These are phyloP conservation scores for Papilio elwesi DNA, from an alignment of 2,888 invertebrate genomes.

Conservation along the genomic window DNA sequence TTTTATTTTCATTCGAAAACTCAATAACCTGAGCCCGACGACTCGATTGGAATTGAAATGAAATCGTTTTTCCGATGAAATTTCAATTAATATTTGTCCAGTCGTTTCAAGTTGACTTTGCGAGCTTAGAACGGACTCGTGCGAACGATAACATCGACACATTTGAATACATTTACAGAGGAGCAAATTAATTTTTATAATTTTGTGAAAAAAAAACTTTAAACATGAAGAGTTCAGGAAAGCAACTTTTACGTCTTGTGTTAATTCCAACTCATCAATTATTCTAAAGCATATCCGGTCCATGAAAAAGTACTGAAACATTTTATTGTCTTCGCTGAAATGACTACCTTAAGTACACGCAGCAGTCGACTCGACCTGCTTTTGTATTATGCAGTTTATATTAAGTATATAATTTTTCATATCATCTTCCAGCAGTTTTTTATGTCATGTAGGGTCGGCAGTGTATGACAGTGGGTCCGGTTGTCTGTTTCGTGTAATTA, in stretches of 20 bases:
- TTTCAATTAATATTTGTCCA: slow-evolving; percentile 28
- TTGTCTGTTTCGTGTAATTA: too few species aligned
- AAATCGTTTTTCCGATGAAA: slow-evolving; percentile 25
- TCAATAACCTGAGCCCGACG: slow-evolving; percentile 24
- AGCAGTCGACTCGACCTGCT: too few species aligned
- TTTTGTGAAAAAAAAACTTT: too few species aligned
- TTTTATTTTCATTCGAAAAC: slow-evolving; percentile 15
- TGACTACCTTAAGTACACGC: neutral
- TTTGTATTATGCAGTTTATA: too few species aligned
- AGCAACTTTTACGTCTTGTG: neutral
- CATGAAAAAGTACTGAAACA: too few species aligned
- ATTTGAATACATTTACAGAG: too few species aligned
- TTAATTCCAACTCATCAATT: slow-evolving; percentile 1
- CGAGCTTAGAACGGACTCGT: neutral
- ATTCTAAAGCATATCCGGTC: neutral
- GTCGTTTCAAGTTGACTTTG: slow-evolving; percentile 17
- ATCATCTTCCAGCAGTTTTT: too few species aligned
- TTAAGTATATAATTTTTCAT: too few species aligned
- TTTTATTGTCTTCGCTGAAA: slow-evolving; percentile 1
- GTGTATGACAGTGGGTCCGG: too few species aligned
- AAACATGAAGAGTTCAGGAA: too few species aligned
- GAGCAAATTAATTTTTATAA: too few species aligned
- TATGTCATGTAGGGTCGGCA: too few species aligned
- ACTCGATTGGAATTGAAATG: slow-evolving; percentile 21
- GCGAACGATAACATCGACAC: neutral